Percentiles rank a stretch among this genome's conserved stretches.
Conservation (phyloP, 2,113 vertebrate species). For the Nettapus auritus region DNA sequence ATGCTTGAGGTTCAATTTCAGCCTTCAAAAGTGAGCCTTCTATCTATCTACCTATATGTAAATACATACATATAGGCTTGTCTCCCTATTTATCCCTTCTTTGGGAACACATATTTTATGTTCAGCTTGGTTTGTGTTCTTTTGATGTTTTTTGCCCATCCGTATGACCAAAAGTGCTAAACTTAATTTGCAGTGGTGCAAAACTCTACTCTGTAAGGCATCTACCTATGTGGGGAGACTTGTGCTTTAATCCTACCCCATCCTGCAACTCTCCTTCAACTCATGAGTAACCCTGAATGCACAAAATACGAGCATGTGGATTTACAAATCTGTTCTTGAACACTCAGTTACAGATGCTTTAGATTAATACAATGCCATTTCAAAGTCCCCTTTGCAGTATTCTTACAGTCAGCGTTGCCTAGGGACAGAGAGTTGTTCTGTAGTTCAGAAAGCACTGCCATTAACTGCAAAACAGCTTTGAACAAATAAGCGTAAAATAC, state of each 20-base stretch:
- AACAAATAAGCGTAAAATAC: not conserved
- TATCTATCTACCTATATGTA: not conserved
- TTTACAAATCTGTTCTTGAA: not conserved
- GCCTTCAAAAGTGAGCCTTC: not conserved
- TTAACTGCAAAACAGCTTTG: not conserved
- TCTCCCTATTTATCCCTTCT: not conserved
- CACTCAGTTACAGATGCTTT: not conserved
- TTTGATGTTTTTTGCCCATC: accelerated
- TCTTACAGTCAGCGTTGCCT: accelerated
- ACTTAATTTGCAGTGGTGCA: not conserved
- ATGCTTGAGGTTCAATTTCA: not conserved
- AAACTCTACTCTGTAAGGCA: not conserved
- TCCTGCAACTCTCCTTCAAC: not conserved
- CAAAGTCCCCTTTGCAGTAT: not conserved
- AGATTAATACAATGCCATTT: not conserved
- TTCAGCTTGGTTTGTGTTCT: not conserved
- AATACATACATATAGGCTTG: not conserved
- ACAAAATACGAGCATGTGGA: not conserved
- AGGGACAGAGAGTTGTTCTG: not conserved
- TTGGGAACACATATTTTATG: not conserved
- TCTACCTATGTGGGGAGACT: not conserved
- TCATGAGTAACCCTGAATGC: not conserved
- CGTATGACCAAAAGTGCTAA: not conserved
- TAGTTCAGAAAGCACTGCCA: not conserved
- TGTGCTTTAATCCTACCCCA: not conserved